phyloP scores from a whole-genome alignment of 2,797 vertebrate species.

The Etheostoma perlongum region DNA sequence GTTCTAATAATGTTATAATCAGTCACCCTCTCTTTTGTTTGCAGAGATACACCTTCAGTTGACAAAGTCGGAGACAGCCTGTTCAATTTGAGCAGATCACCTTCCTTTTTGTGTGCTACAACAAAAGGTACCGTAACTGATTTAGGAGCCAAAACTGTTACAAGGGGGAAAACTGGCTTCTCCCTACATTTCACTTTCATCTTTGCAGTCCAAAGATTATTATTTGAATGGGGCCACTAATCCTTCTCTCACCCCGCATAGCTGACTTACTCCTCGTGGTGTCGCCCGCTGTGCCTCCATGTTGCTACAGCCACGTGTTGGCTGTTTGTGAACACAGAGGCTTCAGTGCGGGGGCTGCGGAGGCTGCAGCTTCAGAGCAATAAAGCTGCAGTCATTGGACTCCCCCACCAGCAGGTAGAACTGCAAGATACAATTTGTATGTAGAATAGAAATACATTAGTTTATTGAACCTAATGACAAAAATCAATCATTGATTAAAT shows the following conservation, averaged over 20 bases:
- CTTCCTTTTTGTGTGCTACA: slow-evolving; percentile 79
- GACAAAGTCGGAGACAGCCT: neutral
- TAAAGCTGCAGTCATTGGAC: slow-evolving; percentile 61
- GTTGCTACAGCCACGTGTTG: slow-evolving; percentile 74
- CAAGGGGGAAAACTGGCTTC: neutral
- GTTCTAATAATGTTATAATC: slow-evolving; percentile 1
- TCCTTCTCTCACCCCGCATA: slow-evolving; percentile 40
- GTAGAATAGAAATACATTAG: neutral
- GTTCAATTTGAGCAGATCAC: slow-evolving; percentile 14
- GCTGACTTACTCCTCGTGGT: slow-evolving; percentile 82
- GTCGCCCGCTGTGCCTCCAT: slow-evolving; percentile 76
- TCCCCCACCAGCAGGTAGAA: slow-evolving; percentile 79
- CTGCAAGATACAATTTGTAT: neutral
- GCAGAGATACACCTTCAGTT: slow-evolving; percentile 18
- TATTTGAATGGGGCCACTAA: slow-evolving; percentile 27
- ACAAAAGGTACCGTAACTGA: slow-evolving; percentile 73
- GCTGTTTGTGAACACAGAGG: slow-evolving; percentile 74
- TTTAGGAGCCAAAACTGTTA: neutral
- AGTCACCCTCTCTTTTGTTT: slow-evolving; percentile 4
- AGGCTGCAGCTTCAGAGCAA: slow-evolving; percentile 69
- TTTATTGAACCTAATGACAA: neutral
- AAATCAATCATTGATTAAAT: neutral
- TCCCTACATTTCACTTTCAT: slow-evolving; percentile 10
- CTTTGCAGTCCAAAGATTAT: slow-evolving; percentile 12
- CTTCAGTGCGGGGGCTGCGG: slow-evolving; percentile 78